Conservation (phyloP, 2,888 invertebrate genomes). For the Diachrysia chrysitis region DNA sequence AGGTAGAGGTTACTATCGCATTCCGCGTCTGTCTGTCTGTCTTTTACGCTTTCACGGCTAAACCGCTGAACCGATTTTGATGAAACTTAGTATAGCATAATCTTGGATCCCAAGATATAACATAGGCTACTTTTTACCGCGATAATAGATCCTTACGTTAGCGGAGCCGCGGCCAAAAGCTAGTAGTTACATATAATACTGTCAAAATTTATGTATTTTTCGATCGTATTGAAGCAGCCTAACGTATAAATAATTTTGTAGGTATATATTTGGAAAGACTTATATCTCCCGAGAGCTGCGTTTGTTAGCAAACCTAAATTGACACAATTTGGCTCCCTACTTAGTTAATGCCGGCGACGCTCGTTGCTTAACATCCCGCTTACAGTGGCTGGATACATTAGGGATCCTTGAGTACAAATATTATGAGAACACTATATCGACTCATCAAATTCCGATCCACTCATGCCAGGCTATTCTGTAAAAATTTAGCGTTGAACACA, state of each 20-base stretch:
- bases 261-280: background rate
- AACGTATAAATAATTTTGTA: background rate
- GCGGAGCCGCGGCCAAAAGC: no score
- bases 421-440: background rate
- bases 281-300: background rate
- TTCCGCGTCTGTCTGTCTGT: no score
- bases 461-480: background rate
- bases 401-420: background rate
- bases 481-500: background rate
- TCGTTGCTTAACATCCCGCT: background rate
- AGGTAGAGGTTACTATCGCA: no score
- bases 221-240: background rate
- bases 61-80: no score
- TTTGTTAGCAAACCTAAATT: background rate
- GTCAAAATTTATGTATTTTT: no score
- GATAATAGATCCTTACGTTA: no score
- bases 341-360: background rate
- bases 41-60: no score
- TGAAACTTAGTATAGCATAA: no score
- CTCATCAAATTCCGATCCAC: background rate
- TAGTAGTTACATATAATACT: no score
- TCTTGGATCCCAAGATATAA: no score
- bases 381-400: background rate
- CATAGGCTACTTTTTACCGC: no score
- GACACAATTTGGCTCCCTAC: conserved; percentile 5